Evolutionary conservation across 2,797 vertebrate genomes (phyloP).

Genomic region (Ctenosaura bakeri): DNA sequence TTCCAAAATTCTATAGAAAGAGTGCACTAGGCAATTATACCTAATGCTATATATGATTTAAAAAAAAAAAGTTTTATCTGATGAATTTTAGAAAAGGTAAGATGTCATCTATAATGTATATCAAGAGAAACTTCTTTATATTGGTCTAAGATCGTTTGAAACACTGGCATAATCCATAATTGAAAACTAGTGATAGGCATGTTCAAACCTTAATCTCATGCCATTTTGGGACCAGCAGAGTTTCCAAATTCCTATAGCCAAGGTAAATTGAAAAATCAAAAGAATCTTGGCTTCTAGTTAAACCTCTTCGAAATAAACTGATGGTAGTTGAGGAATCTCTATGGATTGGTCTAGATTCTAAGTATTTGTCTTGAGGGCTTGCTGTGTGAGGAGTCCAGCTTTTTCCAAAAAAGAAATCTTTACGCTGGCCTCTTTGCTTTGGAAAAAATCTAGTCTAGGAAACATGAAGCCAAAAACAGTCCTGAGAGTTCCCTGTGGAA

Average conservation of each 20-base stretch:
- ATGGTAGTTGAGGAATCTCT: background rate
- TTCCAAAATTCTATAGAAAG: background rate
- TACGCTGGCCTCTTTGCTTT: too few relatives aligned
- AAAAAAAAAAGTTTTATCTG: background rate
- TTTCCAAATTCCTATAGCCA: background rate
- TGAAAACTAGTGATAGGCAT: background rate
- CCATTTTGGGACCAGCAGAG: background rate
- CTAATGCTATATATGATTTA: too few relatives aligned
- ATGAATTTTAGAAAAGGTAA: background rate
- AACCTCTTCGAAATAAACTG: background rate
- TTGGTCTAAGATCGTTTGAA: background rate
- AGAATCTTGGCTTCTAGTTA: background rate
- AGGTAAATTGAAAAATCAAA: background rate
- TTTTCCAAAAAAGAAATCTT: too few relatives aligned
- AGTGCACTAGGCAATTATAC: background rate
- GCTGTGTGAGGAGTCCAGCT: too few relatives aligned
- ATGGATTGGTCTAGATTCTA: background rate
- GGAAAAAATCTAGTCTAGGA: too few relatives aligned
- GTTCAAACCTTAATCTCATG: background rate
- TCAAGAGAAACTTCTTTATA: background rate
- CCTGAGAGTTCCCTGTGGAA: too few relatives aligned
- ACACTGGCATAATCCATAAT: background rate
- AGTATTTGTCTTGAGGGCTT: background rate
- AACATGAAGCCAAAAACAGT: too few relatives aligned
- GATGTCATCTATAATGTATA: background rate